Evolutionary conservation across 2,113 vertebrate genomes (phyloP).

Genomic region (Aegotheles bennettii): DNA sequence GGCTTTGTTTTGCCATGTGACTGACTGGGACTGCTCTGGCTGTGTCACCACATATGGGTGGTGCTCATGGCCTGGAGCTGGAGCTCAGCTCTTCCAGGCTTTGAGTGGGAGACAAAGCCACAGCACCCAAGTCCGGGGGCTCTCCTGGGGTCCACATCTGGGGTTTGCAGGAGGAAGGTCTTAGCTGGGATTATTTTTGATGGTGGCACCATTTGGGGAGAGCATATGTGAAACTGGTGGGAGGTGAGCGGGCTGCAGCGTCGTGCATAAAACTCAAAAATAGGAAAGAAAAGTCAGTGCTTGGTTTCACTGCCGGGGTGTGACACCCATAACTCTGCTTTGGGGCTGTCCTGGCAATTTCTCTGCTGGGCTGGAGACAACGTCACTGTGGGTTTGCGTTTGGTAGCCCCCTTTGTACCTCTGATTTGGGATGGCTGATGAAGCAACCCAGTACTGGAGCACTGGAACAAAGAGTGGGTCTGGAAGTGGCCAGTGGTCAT

Average conservation of each 20-base stretch:
- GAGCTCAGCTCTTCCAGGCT: not conserved
- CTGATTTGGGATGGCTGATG: not conserved
- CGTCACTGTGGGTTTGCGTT: rapidly evolving
- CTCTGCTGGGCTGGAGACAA: not conserved
- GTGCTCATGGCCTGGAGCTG: not conserved
- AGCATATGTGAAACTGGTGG: not conserved
- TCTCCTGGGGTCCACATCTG: rapidly evolving
- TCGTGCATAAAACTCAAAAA: rapidly evolving
- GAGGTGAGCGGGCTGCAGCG: rapidly evolving
- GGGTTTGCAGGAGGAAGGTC: not conserved
- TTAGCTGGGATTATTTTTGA: not conserved
- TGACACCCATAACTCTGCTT: rapidly evolving
- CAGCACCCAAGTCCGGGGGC: rapidly evolving
- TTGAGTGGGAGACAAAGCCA: rapidly evolving
- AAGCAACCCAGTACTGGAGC: not conserved
- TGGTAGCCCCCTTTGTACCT: not conserved
- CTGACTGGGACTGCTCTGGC: not conserved
- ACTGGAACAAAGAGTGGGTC: not conserved
- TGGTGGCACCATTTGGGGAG: not conserved
- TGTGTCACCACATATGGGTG: rapidly evolving
- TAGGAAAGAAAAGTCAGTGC: not conserved
- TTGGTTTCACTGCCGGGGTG: rapidly evolving
- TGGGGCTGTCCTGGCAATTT: rapidly evolving
- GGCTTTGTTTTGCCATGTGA: rapidly evolving
- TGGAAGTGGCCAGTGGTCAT: slow-evolving; percentile 48